Conservation (phyloP, 2,888 invertebrate genomes). For the Lochmaea crataegi region DNA sequence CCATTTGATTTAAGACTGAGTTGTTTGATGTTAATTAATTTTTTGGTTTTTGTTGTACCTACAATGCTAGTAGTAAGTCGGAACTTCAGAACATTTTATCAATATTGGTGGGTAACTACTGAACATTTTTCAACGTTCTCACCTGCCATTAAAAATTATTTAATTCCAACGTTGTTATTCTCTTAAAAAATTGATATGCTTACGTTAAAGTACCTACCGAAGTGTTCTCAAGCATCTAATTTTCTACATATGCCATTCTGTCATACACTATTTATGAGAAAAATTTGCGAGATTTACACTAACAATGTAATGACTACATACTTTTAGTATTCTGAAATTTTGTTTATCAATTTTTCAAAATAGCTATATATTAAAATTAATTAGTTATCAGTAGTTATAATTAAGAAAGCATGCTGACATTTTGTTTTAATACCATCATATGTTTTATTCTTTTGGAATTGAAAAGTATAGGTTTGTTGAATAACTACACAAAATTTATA, state of each 20-base stretch:
- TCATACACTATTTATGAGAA: neutral
- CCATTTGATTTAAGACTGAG: constrained; percentile 66
- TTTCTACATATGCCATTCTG: neutral
- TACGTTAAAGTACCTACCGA: neutral
- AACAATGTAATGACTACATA: neutral
- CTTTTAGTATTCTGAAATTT: neutral
- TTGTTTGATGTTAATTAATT: constrained; percentile 56
- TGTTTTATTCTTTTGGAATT: too few relatives aligned
- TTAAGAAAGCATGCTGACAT: neutral
- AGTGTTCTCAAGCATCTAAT: neutral
- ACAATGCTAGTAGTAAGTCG: constrained; percentile 18
- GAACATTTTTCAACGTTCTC: neutral
- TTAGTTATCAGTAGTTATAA: neutral
- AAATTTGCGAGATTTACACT: constrained; percentile 1
- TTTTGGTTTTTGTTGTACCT: constrained; percentile 54
- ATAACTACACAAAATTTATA: too few relatives aligned
- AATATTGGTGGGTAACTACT: neutral
- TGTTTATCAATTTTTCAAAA: neutral
- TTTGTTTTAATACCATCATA: neutral
- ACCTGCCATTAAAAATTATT: neutral
- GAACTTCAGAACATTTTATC: neutral
- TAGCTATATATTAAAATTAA: neutral
- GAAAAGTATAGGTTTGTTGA: too few relatives aligned
- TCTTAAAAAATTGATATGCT: neutral
- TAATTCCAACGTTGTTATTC: neutral